phyloP scores from a whole-genome alignment of 1,140 invertebrate species.

The Rhizoglyphus robini region DNA sequence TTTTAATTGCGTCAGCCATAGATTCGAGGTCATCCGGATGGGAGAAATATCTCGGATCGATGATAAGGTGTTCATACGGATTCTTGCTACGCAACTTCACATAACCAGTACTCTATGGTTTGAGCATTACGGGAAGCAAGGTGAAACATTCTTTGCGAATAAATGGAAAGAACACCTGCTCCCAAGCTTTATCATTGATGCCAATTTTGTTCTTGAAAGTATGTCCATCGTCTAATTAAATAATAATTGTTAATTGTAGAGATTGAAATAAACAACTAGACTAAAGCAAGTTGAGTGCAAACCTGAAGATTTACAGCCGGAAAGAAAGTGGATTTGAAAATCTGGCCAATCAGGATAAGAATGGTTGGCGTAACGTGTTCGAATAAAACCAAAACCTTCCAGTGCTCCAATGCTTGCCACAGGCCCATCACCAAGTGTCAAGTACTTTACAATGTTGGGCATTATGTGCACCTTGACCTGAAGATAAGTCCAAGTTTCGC shows the following conservation, averaged over 20 bases:
- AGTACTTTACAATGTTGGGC: constrained; percentile 12
- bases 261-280: too few relatives aligned
- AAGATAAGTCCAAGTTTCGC: constrained; percentile 3
- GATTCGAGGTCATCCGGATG: constrained; percentile 45
- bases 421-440: constrained; percentile 51
- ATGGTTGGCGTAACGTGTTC: constrained; percentile 67
- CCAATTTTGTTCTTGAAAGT: background rate
- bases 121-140: constrained; percentile 51
- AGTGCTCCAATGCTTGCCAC: constrained; percentile 64
- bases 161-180: background rate
- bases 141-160: constrained; percentile 40
- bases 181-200: background rate
- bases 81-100: constrained; percentile 40
- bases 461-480: background rate
- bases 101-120: constrained; percentile 55
- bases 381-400: constrained; percentile 67
- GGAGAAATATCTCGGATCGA: constrained; percentile 63
- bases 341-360: constrained; percentile 55
- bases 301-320: constrained; percentile 53
- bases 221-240: constrained; percentile 8
- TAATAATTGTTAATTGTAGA: background rate
- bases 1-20: constrained; percentile 25
- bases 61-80: constrained; percentile 57
- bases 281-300: background rate
- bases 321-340: constrained; percentile 73